Conservation (phyloP, 2,797 vertebrate species). For the Bryconaethiops microstoma region DNA sequence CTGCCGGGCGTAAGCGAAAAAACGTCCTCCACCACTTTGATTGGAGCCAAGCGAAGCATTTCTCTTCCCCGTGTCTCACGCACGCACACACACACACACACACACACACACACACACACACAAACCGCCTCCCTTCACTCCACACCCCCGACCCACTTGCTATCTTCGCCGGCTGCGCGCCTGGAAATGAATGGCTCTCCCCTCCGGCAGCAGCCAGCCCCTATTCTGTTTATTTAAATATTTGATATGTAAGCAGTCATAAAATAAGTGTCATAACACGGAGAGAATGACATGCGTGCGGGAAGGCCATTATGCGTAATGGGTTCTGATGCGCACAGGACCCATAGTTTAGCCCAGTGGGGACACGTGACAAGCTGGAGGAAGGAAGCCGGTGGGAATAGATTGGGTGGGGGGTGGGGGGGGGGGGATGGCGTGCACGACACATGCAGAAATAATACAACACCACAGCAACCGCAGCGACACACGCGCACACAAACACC, state of each 20-base stretch:
- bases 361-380: conserved; percentile 58
- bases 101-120: too few relatives aligned
- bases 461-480: conserved; percentile 24
- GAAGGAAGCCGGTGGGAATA: conserved; percentile 48
- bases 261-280: conserved; percentile 79
- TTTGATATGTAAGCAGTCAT: conserved; percentile 82
- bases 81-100: background rate
- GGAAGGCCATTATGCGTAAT: conserved; percentile 74
- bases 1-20: conserved; percentile 64
- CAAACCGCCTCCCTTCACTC: conserved; percentile 40
- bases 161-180: conserved; percentile 29
- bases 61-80: conserved; percentile 59
- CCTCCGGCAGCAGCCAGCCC: conserved; percentile 57
- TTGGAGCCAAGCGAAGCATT: conserved; percentile 73
- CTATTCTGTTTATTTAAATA: conserved; percentile 81
- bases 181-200: conserved; percentile 51
- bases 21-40: conserved; percentile 68
- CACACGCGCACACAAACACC: conserved; percentile 2
- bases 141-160: conserved; percentile 43
- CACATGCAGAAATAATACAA: conserved; percentile 48
- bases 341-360: conserved; percentile 58
- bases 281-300: conserved; percentile 49
- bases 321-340: conserved; percentile 68
- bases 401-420: too few relatives aligned
- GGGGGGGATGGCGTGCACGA: conserved; percentile 7